These are phyloP conservation scores for Platycheirus albimanus DNA, from an alignment of 2,888 invertebrate species.

Conservation along the genomic window DNA sequence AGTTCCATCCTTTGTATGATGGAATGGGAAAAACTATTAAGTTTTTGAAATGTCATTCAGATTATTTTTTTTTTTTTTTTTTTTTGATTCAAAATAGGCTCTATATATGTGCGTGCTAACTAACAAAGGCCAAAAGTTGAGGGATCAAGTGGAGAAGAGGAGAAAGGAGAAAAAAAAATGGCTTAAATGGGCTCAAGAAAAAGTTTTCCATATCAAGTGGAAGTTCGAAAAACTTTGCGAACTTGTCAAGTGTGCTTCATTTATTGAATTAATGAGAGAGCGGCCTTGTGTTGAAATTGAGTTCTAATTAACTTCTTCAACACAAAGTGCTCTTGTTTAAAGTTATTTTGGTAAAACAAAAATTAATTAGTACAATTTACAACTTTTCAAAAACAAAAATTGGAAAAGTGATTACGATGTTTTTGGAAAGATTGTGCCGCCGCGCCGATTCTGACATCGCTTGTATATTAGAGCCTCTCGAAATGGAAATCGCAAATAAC, in stretches of 20 bases:
- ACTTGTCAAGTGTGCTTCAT: background rate
- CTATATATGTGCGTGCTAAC: background rate
- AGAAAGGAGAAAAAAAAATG: background rate
- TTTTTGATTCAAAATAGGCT: background rate
- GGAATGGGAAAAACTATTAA: conserved; percentile 59
- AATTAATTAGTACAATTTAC: no score
- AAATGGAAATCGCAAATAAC: no score
- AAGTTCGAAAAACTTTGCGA: background rate
- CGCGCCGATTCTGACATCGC: no score
- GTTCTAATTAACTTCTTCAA: background rate
- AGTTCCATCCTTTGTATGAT: conserved; percentile 32
- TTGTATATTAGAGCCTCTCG: no score
- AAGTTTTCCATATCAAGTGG: background rate
- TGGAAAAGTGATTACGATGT: no score
- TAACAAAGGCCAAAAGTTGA: conserved; percentile 34
- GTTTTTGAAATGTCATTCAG: conserved; percentile 50
- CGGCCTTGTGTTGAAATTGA: background rate
- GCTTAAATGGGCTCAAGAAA: background rate
- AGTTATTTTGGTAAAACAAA: no score
- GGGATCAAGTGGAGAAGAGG: background rate
- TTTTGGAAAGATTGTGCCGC: no score
- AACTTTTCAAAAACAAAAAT: no score
- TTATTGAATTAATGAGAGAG: background rate
- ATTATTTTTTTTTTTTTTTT: conserved; percentile 3
- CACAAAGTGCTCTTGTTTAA: no score